A percentile compares a stretch with the other conserved stretches of the same genome.
phyloP scores from a whole-genome alignment of 2,888 invertebrate genomes.

The Epirrhoe tristata region DNA sequence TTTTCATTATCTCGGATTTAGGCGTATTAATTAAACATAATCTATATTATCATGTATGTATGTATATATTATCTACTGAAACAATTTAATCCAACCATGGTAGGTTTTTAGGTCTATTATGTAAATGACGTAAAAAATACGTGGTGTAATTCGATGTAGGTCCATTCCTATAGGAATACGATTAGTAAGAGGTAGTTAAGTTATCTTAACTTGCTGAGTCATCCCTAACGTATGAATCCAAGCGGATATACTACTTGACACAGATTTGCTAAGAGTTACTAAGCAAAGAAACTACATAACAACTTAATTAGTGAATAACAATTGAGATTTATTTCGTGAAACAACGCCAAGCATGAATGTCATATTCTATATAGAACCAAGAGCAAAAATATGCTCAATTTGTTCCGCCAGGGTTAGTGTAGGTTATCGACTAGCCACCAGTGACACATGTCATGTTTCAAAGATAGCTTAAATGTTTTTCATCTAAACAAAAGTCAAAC shows the following conservation, averaged over 20 bases:
- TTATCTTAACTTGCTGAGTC: too few species aligned
- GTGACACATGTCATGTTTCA: conserved; percentile 19
- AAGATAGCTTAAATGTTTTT: neutral
- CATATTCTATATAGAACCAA: neutral
- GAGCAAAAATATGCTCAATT: neutral
- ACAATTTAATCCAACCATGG: neutral
- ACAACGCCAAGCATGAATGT: neutral
- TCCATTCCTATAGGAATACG: neutral
- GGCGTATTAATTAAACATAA: conserved; percentile 1
- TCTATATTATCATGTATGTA: neutral
- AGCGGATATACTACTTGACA: too few species aligned
- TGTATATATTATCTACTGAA: neutral
- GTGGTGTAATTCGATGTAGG: too few species aligned
- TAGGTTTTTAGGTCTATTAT: neutral
- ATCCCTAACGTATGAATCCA: too few species aligned
- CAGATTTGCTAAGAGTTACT: too few species aligned
- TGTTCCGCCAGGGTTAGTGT: conserved; percentile 16
- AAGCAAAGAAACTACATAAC: too few species aligned
- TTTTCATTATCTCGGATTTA: conserved; percentile 1
- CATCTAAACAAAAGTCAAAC: conserved; percentile 11
- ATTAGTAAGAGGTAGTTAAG: neutral
- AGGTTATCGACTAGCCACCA: conserved; percentile 26
- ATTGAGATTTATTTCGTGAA: neutral
- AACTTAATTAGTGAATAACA: neutral
- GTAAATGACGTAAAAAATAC: too few species aligned